These are phyloP conservation scores for Dinoponera quadriceps DNA, from an alignment of 1,140 invertebrate species.

Conservation along the genomic window DNA sequence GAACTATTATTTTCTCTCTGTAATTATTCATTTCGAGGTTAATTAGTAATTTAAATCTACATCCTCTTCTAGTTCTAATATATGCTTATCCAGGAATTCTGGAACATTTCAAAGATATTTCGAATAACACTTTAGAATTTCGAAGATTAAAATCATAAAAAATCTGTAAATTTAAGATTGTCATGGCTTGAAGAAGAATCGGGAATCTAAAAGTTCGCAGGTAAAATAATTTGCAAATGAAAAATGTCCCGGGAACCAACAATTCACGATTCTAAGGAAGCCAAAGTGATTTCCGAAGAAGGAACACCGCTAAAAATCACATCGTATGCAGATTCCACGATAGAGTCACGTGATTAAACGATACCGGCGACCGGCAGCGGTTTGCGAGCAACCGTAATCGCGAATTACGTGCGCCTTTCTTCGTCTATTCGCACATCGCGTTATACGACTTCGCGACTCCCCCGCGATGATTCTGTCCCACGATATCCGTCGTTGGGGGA, in stretches of 20 bases:
- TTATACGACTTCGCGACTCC: slow-evolving; percentile 35
- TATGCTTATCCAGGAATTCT: neutral
- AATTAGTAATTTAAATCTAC: neutral
- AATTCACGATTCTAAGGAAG: neutral
- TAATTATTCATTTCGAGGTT: neutral
- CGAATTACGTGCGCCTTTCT: neutral
- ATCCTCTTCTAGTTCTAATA: neutral
- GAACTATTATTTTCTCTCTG: neutral
- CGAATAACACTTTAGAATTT: neutral
- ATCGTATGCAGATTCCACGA: too few species aligned
- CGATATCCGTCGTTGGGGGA: slow-evolving; percentile 52
- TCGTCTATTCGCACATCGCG: slow-evolving; percentile 26
- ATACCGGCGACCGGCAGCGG: slow-evolving; percentile 10
- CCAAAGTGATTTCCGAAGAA: neutral
- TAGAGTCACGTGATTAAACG: neutral
- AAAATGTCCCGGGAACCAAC: neutral
- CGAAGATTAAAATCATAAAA: slow-evolving; percentile 6
- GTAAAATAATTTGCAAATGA: neutral
- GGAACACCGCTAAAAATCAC: too few species aligned
- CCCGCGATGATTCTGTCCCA: slow-evolving; percentile 61
- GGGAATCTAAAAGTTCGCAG: neutral
- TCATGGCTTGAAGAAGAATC: neutral
- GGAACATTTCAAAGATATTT: neutral
- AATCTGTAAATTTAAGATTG: neutral
- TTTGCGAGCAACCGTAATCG: neutral